Base-by-base conservation (phyloP, 2,888 invertebrate genomes). In the Leistus spinibarbis region DNA sequence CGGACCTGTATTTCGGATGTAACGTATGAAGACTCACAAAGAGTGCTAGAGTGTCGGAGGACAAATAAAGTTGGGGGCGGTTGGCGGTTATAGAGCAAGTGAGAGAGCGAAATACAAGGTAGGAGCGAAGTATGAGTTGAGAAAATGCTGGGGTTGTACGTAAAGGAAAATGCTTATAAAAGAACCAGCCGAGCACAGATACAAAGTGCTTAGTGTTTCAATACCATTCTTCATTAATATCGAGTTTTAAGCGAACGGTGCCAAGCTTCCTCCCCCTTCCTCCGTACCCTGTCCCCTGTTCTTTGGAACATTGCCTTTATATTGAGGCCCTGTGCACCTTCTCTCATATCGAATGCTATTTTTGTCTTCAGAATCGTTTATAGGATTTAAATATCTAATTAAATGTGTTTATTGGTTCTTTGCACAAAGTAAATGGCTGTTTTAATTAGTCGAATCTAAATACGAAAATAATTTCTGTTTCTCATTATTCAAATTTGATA, bases 151-250 rank as follows among this genome's bases (percentile, higher is more conserved):
- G 62, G 19, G 62, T 23, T 62, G 19, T 4, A 71, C 16, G 22
- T 54, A 64, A 71, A 71, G 71, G 53, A 71, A 70, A 71, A 71
- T 71, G 71, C 71, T 71, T 71, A 71, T 71, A 64, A 71, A 71
- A 71, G 71, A 71, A 71, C 63, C 64, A 54, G 54, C 54, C 60
- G 60, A 60, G 60, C 22, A 19, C 60, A 60, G 57, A 19, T n/a
- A 19, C 69, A 27, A 20, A 69, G 40, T 16, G 27, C 69, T 60
- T 40, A 69, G 69, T 19, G 23, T 20, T 60, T 54, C 40, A 40
- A 40, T 40, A 40, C 40, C 40, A 64, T 64, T 24, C 60, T 69
- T 60, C 20, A 60, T 69, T 69, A 69, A 27, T 69, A 69, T 60
- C 69, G 60, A 23, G 24, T 57, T 24, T 24, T 54, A 66, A 23